Base-by-base conservation (phyloP, 1,140 invertebrate species). In the Drosophila chauvacae region DNA sequence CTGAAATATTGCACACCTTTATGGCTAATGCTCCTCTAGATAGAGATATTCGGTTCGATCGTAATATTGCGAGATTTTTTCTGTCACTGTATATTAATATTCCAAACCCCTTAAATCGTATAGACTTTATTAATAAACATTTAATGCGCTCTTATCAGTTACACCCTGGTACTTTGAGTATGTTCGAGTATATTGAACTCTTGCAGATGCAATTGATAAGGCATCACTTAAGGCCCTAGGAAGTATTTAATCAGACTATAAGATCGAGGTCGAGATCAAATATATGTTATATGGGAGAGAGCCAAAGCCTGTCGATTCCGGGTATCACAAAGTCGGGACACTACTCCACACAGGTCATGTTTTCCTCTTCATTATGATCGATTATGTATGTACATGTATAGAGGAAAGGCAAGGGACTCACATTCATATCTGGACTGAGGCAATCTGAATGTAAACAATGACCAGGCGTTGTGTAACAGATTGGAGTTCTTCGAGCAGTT, bases 401-500 rank as follows among this genome's bases (percentile, higher is more conserved):
- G 53, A 56, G 20, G 35, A 26, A 39, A 55, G 39, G 53, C 18
- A 55, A 11, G 53, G 37, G 20, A 56, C 33, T 39, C 35, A 7
- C 20, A 39, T 80, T 45, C 47, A 50, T 55, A 44, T 51, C 56
- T 41, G 14, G 10, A 66, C 13, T 23, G 44, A 73, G 50, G 45
- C 50, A 44, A 64, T 42, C 45, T 55, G 42, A 80, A 80, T 80
- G 78, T 80, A 80, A 80, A 80, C 78, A 80, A 80, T 75, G 77
- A 80, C 77, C 77, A 75, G 37, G 60, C 64, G 80, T 80, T 80
- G 77, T 80, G 77, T 80, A 80, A 80, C 77, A 80, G 69, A 56
- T 55, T 66, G 30, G 58, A 63, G 77, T 73, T 84, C 35, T 63
- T 80, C 44, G 71, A 56, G 23, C 44, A 53, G 57, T 63, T 73